Evolutionary conservation across 2,888 invertebrate species (phyloP).

Genomic region (Gari tellinella): DNA sequence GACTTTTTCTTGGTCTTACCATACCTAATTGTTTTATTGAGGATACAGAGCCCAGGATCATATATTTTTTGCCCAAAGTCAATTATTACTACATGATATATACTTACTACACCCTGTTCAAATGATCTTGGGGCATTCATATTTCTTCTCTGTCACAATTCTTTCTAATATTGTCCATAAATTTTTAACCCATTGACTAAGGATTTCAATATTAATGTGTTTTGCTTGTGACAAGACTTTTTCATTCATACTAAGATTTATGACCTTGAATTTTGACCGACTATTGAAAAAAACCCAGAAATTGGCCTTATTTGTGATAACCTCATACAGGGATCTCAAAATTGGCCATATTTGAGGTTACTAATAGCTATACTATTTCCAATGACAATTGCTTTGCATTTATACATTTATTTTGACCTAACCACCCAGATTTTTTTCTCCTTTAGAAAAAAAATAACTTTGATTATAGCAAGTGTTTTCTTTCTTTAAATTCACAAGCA

Average conservation of each 20-base stretch:
- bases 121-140: slow-evolving; percentile 6
- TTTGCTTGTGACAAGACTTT: slow-evolving; percentile 6
- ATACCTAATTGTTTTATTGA: slow-evolving; percentile 5
- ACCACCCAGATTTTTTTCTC: slow-evolving; percentile 6
- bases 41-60: slow-evolving; percentile 6
- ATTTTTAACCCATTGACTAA: slow-evolving; percentile 8
- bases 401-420: slow-evolving; percentile 8
- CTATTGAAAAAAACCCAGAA: slow-evolving; percentile 4
- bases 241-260: slow-evolving; percentile 4
- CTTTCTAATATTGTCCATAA: slow-evolving; percentile 6
- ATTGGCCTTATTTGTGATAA: slow-evolving; percentile 8
- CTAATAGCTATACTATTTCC: slow-evolving; percentile 6
- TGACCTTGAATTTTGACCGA: slow-evolving; percentile 8
- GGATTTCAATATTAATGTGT: slow-evolving; percentile 8
- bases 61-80: slow-evolving; percentile 6
- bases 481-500: slow-evolving; percentile 8
- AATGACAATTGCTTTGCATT: slow-evolving; percentile 8
- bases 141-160: slow-evolving; percentile 6
- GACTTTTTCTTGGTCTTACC: slow-evolving; percentile 6
- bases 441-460: slow-evolving; percentile 6
- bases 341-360: slow-evolving; percentile 8
- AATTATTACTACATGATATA: slow-evolving; percentile 6
- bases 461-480: slow-evolving; percentile 8
- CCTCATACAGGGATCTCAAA: slow-evolving; percentile 8
- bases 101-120: slow-evolving; percentile 5